Base-by-base conservation (phyloP, 2,888 invertebrate genomes). In the Osmoderma eremita region DNA sequence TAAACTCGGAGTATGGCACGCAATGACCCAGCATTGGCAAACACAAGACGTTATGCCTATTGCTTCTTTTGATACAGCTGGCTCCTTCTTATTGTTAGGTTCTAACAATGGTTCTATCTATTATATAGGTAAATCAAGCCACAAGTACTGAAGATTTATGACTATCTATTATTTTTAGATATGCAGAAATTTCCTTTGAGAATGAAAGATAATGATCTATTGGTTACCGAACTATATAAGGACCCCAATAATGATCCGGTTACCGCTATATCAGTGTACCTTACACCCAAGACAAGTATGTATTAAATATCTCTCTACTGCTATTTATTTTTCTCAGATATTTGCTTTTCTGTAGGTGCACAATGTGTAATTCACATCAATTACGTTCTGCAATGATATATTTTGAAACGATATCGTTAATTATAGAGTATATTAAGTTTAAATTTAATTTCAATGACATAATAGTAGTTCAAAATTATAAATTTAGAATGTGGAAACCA, bases 1-100 rank as follows among this genome's bases (percentile, higher is more conserved):
- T 3, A 97, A 97, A 83, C 94, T 98, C 18, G 98, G 98, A 0
- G 98, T 98, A n/a, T 98, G 98, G 98, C 98, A 98, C 82, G 95
- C 97, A 0, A 97, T 97, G 91, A 97, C 97, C 0, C 97, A 97
- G 77, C 97, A 98, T 82, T 98, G 98, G 97, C 98, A 98, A 85
- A 92, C 95, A 45, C 97, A 97, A 80, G 97, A 98, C 82, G 93
- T 98, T 12, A 93, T 96, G 15, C 94, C 97, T 1, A 95, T 98
- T 66, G 91, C 96, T 6, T 97, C 97, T 0, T 96, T 96, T 79
- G 98, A 98, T 81, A 97, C 97, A 0, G 98, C 98, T 18, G 98
- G 98, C 0, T 97, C 96, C 0, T 97, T 98, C 80, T 85, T 99
- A 1, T 83, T 98, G 38, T 86, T 99, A 0, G 98, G 98, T 0